Conservation (phyloP, 2,113 vertebrate genomes). For the Pavo muticus region DNA sequence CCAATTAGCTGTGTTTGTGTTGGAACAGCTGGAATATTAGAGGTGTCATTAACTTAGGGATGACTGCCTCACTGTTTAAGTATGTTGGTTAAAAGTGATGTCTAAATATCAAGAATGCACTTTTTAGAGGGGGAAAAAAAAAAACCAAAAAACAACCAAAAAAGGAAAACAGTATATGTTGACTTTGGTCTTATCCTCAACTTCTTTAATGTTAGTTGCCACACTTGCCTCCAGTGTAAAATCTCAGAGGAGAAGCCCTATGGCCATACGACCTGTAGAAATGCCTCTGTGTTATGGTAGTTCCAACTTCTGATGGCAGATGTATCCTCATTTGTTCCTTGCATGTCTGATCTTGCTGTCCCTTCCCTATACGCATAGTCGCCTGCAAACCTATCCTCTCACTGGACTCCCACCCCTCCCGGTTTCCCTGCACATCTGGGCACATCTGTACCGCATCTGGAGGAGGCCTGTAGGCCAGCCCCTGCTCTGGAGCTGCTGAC, state of each 20-base stretch:
- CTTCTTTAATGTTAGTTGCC: neutral
- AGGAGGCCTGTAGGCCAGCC: rapidly evolving
- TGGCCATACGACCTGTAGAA: neutral
- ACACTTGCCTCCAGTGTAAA: neutral
- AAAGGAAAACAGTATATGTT: neutral
- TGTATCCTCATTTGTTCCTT: neutral
- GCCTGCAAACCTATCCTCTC: neutral
- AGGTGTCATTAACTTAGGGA: neutral
- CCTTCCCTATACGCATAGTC: rapidly evolving
- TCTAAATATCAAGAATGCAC: neutral
- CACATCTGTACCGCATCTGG: neutral
- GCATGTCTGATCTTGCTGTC: neutral
- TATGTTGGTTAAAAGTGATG: neutral
- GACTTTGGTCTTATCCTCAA: neutral
- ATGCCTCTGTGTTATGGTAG: neutral
- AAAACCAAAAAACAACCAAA: neutral
- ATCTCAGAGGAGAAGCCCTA: constrained; percentile 2
- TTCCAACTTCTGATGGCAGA: neutral
- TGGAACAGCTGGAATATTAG: neutral
- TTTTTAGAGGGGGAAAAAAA: neutral
- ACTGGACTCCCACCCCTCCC: neutral
- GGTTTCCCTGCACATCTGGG: neutral
- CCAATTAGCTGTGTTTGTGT: neutral
- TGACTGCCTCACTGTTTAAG: neutral
- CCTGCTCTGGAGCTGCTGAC: rapidly evolving